These are phyloP conservation scores for Agapetus fuscipes DNA, from an alignment of 2,888 invertebrate genomes.

Conservation along the genomic window DNA sequence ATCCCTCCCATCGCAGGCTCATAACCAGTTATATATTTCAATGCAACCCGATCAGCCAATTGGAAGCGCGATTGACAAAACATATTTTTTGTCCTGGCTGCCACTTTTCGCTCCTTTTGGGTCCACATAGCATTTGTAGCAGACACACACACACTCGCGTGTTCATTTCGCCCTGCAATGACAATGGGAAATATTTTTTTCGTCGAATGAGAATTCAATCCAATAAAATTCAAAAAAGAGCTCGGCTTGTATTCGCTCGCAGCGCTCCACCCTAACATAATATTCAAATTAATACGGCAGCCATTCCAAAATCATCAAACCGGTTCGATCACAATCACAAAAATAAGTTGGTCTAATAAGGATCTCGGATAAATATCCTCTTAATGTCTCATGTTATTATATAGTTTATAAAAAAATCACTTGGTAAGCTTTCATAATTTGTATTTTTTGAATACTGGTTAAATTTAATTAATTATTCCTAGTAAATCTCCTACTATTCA, in stretches of 20 bases:
- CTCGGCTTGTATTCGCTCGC: constrained; percentile 2
- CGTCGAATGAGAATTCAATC: constrained; percentile 12
- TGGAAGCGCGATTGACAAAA: constrained; percentile 12
- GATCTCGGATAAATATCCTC: no score
- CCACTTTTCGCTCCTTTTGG: constrained; percentile 6
- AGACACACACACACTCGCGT: no score
- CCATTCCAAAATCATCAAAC: no score
- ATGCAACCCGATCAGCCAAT: constrained; percentile 12
- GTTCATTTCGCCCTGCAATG: constrained; percentile 9
- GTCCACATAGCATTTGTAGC: no score
- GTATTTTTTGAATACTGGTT: no score
- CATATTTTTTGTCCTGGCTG: constrained; percentile 10
- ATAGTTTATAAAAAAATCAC: no score
- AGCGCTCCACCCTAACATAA: not conserved
- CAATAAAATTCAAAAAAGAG: constrained; percentile 9
- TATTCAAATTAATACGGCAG: constrained; percentile 5
- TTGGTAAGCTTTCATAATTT: no score
- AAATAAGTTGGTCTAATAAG: no score
- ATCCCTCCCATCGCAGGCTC: constrained; percentile 1
- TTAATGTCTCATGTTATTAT: no score
- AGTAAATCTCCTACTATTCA: no score
- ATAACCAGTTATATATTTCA: constrained; percentile 5
- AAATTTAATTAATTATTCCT: no score
- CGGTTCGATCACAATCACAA: no score
- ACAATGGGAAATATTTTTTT: constrained; percentile 8